Conservation (phyloP, 2,888 invertebrate species). For the Caenorhabditis sp. region DNA sequence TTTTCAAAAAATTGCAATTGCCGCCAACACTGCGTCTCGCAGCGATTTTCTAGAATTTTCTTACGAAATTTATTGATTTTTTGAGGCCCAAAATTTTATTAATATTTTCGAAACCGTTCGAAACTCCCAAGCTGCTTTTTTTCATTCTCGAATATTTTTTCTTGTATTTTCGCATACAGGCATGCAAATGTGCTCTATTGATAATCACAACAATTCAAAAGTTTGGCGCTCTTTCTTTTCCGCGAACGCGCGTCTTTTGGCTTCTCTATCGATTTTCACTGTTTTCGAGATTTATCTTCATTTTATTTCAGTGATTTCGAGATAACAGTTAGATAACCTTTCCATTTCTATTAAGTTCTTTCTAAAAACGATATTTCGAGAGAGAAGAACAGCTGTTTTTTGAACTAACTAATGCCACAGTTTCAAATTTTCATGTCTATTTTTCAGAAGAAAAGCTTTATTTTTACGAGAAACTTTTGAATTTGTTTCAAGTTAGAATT, state of each 20-base stretch:
- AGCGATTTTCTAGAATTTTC: neutral
- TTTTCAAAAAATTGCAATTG: neutral
- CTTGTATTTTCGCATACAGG: too few species aligned
- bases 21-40: constrained; percentile 5
- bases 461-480: too few species aligned
- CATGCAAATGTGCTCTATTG: neutral
- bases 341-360: too few species aligned
- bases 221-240: neutral
- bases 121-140: neutral
- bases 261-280: neutral
- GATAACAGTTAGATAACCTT: too few species aligned
- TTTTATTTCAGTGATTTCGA: too few species aligned
- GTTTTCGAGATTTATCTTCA: neutral
- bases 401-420: too few species aligned
- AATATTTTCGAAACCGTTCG: neutral
- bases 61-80: constrained; percentile 5
- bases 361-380: too few species aligned
- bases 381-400: too few species aligned
- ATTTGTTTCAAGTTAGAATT: too few species aligned
- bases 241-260: neutral
- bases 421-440: too few species aligned
- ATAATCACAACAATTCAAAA: neutral
- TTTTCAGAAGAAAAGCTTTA: too few species aligned
- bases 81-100: neutral
- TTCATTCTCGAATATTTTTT: too few species aligned